Evolutionary conservation across 1,140 invertebrate genomes (phyloP).

Genomic region (Bactericera cockerelli): DNA sequence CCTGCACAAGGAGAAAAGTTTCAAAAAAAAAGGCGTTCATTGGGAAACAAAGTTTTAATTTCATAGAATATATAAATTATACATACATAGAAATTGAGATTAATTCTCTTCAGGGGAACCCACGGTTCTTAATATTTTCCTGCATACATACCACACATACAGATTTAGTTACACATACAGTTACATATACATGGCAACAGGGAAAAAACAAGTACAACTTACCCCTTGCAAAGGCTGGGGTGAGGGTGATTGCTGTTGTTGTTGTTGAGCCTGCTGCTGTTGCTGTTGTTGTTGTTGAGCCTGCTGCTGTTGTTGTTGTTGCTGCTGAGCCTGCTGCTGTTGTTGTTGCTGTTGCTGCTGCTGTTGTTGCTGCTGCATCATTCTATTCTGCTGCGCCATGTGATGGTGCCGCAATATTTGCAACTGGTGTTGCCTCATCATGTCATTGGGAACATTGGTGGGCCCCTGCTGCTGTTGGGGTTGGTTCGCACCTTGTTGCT

Average conservation of each 20-base stretch:
- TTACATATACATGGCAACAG: too few species aligned
- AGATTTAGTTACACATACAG: too few species aligned
- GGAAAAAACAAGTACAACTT: too few species aligned
- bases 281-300: not conserved
- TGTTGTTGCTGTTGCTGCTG: not conserved
- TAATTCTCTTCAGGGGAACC: too few species aligned
- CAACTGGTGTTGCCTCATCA: conserved; percentile 13
- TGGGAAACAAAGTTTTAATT: too few species aligned
- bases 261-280: not conserved
- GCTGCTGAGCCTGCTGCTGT: not conserved
- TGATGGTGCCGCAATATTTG: conserved; percentile 17
- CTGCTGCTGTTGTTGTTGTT: not conserved
- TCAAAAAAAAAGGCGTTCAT: too few species aligned
- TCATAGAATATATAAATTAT: too few species aligned
- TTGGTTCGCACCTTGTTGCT: conserved; percentile 16
- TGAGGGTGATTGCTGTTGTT: conserved; percentile 3
- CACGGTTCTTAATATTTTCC: too few species aligned
- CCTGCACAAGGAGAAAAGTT: too few species aligned
- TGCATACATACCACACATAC: too few species aligned
- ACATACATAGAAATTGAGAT: too few species aligned
- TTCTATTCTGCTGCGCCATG: conserved; percentile 14
- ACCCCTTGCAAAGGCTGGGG: not conserved
- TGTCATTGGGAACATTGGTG: not conserved
- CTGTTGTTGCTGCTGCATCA: not conserved
- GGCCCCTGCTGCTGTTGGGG: conserved; percentile 21